phyloP scores from a whole-genome alignment of 2,113 vertebrate species.

The Procapra przewalskii region DNA sequence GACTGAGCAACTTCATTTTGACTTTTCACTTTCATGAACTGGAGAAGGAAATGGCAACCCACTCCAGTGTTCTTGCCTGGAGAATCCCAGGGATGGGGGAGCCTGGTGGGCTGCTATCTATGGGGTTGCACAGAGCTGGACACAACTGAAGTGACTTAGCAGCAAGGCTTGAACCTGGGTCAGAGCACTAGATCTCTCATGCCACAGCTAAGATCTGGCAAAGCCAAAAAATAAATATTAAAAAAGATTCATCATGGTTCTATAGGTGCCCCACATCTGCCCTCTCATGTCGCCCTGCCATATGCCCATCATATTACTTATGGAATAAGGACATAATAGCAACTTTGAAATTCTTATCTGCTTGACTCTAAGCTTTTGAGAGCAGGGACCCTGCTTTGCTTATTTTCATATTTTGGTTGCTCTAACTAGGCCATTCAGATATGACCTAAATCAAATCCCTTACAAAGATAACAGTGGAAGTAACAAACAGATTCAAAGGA shows the following conservation, averaged over 20 bases:
- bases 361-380: background rate
- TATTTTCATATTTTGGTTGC: background rate
- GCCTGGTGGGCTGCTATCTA: too few relatives aligned
- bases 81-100: too few relatives aligned
- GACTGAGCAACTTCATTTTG: too few relatives aligned
- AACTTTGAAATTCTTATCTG: background rate
- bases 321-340: background rate
- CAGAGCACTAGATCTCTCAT: background rate
- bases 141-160: too few relatives aligned
- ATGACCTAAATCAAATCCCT: background rate
- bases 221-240: background rate
- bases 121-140: too few relatives aligned
- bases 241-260: background rate
- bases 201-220: background rate
- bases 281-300: background rate
- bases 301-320: background rate
- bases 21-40: too few relatives aligned
- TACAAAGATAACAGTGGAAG: accelerated
- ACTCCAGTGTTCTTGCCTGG: too few relatives aligned
- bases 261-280: accelerated
- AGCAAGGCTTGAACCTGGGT: background rate
- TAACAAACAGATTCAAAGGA: background rate
- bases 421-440: background rate
- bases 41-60: too few relatives aligned
- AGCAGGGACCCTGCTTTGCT: background rate